Conservation (phyloP, 2,113 vertebrate genomes). For the Harpagus bidentatus region DNA sequence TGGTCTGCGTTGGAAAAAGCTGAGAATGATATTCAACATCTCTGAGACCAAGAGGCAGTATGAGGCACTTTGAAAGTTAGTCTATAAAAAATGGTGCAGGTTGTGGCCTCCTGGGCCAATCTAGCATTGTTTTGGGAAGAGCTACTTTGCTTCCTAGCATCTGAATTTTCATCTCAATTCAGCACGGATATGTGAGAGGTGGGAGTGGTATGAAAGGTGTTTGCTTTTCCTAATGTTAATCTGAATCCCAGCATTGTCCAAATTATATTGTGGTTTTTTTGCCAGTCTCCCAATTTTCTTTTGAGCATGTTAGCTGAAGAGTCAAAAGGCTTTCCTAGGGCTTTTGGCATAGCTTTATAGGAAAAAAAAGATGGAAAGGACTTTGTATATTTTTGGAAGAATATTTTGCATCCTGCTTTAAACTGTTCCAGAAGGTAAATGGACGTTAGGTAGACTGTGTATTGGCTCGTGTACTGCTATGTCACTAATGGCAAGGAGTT, state of each 20-base stretch:
- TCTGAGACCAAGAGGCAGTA: neutral
- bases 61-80: conserved; percentile 10
- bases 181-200: neutral
- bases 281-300: neutral
- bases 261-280: neutral
- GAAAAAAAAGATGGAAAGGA: neutral
- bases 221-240: neutral
- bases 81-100: neutral
- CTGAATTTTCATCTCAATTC: neutral
- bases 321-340: neutral
- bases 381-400: conserved; percentile 12
- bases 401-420: conserved; percentile 23
- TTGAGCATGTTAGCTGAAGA: neutral
- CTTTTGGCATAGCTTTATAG: conserved; percentile 12
- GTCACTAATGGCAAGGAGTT: neutral
- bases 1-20: conserved; percentile 59
- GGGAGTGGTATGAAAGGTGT: neutral
- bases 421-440: conserved; percentile 34
- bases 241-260: neutral
- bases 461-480: neutral
- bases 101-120: conserved; percentile 36
- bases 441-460: neutral
- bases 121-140: neutral
- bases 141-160: neutral
- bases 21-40: conserved; percentile 41